phyloP scores from a whole-genome alignment of 2,888 invertebrate species.

The Exocentrus adspersus region DNA sequence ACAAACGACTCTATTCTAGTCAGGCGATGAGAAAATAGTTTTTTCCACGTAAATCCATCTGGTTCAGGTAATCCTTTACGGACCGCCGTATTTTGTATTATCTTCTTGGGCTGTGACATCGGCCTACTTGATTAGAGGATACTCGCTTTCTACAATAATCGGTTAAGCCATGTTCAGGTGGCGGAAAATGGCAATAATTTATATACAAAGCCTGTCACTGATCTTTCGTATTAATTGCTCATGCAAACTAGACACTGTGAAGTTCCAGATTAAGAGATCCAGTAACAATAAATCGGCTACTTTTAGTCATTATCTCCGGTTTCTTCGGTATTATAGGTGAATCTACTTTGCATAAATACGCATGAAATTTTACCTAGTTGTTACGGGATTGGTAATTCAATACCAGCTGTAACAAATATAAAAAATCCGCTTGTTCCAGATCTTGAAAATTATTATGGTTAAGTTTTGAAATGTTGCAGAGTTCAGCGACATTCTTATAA shows the following conservation, averaged over 20 bases:
- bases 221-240: conserved; percentile 19
- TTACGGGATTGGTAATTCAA: too few relatives aligned
- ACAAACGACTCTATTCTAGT: conserved; percentile 20
- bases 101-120: conserved; percentile 41
- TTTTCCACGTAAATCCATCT: conserved; percentile 7
- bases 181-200: conserved; percentile 40
- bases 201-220: conserved; percentile 31
- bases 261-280: conserved; percentile 13
- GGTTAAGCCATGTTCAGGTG: conserved; percentile 36
- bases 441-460: too few relatives aligned
- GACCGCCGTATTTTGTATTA: conserved; percentile 27
- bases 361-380: too few relatives aligned
- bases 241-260: conserved; percentile 12
- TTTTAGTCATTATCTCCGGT: conserved; percentile 10
- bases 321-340: too few relatives aligned
- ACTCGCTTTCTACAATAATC: conserved; percentile 49
- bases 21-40: conserved; percentile 10
- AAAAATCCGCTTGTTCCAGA: too few relatives aligned
- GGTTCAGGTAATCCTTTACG: not conserved
- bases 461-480: too few relatives aligned
- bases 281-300: not conserved
- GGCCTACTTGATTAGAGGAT: conserved; percentile 49
- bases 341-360: too few relatives aligned
- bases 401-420: too few relatives aligned
- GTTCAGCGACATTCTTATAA: too few relatives aligned